Evolutionary conservation across 2,113 vertebrate species (phyloP).

Genomic region (Indri indri): DNA sequence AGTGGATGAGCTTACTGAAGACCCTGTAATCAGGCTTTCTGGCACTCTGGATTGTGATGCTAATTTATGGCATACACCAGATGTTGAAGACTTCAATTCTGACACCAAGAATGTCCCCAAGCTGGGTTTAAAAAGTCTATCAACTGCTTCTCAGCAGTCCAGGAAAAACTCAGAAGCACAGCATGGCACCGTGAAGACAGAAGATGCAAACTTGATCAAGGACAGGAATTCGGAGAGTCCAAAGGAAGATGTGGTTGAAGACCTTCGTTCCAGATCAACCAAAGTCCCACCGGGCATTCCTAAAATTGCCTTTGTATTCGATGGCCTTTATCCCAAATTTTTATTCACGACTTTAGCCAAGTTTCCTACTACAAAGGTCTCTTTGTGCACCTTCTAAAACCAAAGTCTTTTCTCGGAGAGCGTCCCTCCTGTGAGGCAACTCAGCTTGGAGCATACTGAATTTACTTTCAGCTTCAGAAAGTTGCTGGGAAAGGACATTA

Average conservation of each 20-base stretch:
- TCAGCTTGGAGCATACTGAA: neutral
- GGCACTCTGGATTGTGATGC: too few species aligned
- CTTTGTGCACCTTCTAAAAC: neutral
- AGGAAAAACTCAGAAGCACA: slow-evolving; percentile 43
- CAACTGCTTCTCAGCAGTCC: too few species aligned
- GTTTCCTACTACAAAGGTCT: neutral
- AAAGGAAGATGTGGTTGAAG: slow-evolving; percentile 76
- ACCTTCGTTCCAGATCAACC: slow-evolving; percentile 70
- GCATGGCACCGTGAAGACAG: slow-evolving; percentile 71
- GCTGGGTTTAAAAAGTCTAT: too few species aligned
- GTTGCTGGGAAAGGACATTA: too few species aligned
- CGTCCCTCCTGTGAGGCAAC: neutral
- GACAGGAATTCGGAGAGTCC: slow-evolving; percentile 79
- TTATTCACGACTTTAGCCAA: too few species aligned
- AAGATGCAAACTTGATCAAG: slow-evolving; percentile 73
- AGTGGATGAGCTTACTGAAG: too few species aligned
- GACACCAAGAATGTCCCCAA: too few species aligned
- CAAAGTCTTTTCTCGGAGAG: neutral
- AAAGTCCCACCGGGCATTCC: neutral
- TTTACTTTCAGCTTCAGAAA: neutral
- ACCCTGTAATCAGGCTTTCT: too few species aligned
- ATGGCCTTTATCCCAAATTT: too few species aligned
- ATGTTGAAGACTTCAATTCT: too few species aligned
- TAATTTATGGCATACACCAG: too few species aligned
- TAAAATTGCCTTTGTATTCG: too few species aligned